These are phyloP conservation scores for Caenorhabditis virilis DNA, from an alignment of 2,888 invertebrate species.

Conservation along the genomic window DNA sequence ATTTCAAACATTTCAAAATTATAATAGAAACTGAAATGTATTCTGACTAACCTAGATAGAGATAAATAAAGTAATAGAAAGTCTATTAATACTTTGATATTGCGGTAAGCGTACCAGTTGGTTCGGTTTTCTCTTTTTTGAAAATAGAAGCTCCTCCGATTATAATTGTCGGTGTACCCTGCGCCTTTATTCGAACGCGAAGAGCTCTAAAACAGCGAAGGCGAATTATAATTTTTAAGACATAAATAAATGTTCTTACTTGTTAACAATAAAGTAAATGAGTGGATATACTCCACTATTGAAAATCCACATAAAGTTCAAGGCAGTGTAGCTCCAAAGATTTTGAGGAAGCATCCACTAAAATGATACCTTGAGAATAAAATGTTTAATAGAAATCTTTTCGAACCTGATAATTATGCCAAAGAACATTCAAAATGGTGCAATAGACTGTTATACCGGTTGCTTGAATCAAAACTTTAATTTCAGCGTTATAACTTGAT, in stretches of 20 bases:
- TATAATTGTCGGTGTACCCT: too few relatives aligned
- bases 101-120: too few relatives aligned
- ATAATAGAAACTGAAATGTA: too few relatives aligned
- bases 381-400: background rate
- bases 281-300: conserved; percentile 60
- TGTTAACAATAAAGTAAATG: conserved; percentile 56
- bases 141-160: too few relatives aligned
- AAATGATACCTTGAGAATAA: conserved; percentile 4
- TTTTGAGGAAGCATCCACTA: conserved; percentile 50
- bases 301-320: conserved; percentile 64
- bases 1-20: too few relatives aligned
- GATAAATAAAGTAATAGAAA: too few relatives aligned
- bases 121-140: too few relatives aligned
- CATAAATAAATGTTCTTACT: conserved; percentile 29
- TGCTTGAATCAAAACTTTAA: conserved; percentile 58
- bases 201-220: too few relatives aligned
- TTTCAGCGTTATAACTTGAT: conserved; percentile 49
- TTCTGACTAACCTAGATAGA: too few relatives aligned
- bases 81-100: too few relatives aligned
- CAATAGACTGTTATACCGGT: conserved; percentile 60
- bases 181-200: too few relatives aligned
- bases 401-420: conserved; percentile 57
- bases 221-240: too few relatives aligned
- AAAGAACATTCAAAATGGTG: conserved; percentile 54
- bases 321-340: conserved; percentile 47